These are phyloP conservation scores for Ciconia stormi DNA, from an alignment of 2,113 vertebrate genomes.

Conservation along the genomic window DNA sequence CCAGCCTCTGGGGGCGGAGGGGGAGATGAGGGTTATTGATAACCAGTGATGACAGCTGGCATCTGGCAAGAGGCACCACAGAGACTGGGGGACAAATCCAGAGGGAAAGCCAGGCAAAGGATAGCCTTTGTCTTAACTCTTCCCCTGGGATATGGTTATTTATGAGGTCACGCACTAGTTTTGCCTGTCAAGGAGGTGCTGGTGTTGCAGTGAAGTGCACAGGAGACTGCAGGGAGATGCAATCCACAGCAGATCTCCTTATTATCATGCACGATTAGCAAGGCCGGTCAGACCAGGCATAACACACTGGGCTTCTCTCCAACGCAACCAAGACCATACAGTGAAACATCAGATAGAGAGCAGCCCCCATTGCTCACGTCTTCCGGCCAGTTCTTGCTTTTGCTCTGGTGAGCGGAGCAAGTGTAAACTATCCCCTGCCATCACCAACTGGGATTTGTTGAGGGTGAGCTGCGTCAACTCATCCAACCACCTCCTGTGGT, in stretches of 20 bases:
- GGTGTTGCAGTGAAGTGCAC: not conserved
- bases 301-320: not conserved
- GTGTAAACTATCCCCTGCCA: not conserved
- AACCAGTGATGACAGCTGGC: fast-evolving
- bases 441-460: not conserved
- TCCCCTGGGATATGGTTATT: not conserved
- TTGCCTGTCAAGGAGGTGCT: not conserved
- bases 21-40: fast-evolving
- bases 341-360: not conserved
- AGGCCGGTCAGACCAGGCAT: fast-evolving
- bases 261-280: not conserved
- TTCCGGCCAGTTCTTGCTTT: not conserved
- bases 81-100: not conserved
- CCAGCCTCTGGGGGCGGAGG: too few relatives aligned
- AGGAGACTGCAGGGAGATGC: not conserved
- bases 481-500: not conserved
- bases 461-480: not conserved
- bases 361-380: not conserved
- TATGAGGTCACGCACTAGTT: not conserved
- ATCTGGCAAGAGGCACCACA: not conserved
- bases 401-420: fast-evolving
- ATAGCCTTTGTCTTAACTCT: not conserved
- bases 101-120: not conserved
- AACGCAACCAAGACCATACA: not conserved
- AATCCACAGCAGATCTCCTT: not conserved